These are phyloP conservation scores for Doris montereyensis DNA, from an alignment of 2,888 invertebrate species.

Conservation along the genomic window DNA sequence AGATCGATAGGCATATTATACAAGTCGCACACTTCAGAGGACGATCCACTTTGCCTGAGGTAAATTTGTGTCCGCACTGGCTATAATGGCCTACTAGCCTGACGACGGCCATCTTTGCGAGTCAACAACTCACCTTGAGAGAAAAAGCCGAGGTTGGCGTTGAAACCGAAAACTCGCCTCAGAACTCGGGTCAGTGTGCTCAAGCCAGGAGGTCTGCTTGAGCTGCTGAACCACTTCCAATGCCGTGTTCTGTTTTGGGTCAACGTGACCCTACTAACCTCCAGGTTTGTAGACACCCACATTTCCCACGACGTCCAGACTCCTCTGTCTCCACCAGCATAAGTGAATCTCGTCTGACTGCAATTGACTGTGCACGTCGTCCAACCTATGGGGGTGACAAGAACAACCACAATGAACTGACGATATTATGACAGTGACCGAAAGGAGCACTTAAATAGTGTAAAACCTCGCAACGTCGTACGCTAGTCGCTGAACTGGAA, in stretches of 20 bases:
- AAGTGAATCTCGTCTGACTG: not conserved
- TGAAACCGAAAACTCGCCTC: slow-evolving; percentile 39
- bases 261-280: slow-evolving; percentile 42
- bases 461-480: too few species aligned
- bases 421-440: not conserved
- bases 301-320: slow-evolving; percentile 27
- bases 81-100: too few species aligned
- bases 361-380: not conserved
- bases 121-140: too few species aligned
- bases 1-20: too few species aligned
- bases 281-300: slow-evolving; percentile 41
- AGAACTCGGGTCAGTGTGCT: not conserved
- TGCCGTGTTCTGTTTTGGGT: slow-evolving; percentile 38
- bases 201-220: slow-evolving; percentile 46
- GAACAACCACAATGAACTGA: not conserved
- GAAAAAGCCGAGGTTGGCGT: slow-evolving; percentile 45
- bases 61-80: too few species aligned
- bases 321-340: slow-evolving; percentile 1
- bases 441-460: not conserved
- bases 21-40: too few species aligned
- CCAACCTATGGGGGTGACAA: not conserved
- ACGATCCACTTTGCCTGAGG: too few species aligned
- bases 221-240: slow-evolving; percentile 21
- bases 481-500: too few species aligned
- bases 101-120: too few species aligned